phyloP scores from a whole-genome alignment of 2,113 vertebrate genomes.

The Hydrochoerus hydrochaeris region DNA sequence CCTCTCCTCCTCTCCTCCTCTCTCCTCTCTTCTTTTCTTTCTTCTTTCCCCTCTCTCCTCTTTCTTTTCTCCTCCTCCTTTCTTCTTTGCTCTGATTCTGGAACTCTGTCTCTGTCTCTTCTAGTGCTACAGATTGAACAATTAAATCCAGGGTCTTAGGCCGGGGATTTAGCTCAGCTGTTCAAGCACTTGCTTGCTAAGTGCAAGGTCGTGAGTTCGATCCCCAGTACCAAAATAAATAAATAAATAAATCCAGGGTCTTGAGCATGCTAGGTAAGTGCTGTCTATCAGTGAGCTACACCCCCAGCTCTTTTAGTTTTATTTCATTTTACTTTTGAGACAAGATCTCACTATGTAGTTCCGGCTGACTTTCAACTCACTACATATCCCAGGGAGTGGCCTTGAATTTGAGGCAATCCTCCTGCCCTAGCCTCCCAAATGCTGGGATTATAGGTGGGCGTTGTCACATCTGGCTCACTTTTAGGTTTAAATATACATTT shows the following conservation, averaged over 20 bases:
- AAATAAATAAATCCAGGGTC: background rate
- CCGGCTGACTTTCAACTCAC: too few species aligned
- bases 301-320: background rate
- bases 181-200: too few species aligned
- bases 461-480: background rate
- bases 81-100: background rate
- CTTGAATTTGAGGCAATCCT: background rate
- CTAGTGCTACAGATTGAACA: background rate
- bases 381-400: too few species aligned
- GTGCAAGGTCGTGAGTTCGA: too few species aligned
- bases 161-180: too few species aligned
- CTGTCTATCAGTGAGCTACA: background rate
- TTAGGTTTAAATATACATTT: background rate
- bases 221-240: too few species aligned
- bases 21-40: background rate
- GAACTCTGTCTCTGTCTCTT: background rate
- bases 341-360: too few species aligned
- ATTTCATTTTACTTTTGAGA: background rate
- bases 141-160: background rate
- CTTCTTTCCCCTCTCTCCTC: background rate
- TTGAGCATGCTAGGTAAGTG: background rate
- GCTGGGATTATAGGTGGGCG: background rate
- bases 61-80: background rate
- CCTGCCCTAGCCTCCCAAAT: background rate
- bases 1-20: too few species aligned